Conservation (phyloP, 2,113 vertebrate genomes). For the Epinephelus cyanopodus region DNA sequence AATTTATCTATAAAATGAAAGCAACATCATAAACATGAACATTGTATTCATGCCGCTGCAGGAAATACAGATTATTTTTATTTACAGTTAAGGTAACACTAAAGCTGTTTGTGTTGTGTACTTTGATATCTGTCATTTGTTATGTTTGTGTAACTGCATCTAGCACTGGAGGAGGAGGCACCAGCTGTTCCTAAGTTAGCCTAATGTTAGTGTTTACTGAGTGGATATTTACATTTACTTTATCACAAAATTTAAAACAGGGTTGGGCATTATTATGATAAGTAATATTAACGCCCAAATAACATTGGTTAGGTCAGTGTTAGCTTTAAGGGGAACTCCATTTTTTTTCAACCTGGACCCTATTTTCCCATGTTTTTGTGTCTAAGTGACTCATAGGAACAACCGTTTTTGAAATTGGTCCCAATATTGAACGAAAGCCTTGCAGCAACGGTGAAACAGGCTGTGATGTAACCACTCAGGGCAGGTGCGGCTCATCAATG, state of each 20-base stretch:
- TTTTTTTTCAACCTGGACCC: too few relatives aligned
- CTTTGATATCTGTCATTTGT: slow-evolving; percentile 3
- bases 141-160: slow-evolving; percentile 24
- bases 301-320: neutral
- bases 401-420: too few relatives aligned
- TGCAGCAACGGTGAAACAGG: too few relatives aligned
- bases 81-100: slow-evolving; percentile 51
- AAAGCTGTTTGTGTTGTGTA: neutral
- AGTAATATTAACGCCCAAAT: neutral
- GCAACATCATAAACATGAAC: slow-evolving; percentile 22
- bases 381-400: too few relatives aligned
- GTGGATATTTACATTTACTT: neutral
- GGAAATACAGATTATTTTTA: slow-evolving; percentile 45
- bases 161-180: neutral
- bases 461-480: too few relatives aligned
- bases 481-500: too few relatives aligned
- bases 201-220: neutral
- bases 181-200: slow-evolving; percentile 10
- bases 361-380: too few relatives aligned
- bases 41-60: slow-evolving; percentile 16
- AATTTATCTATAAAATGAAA: slow-evolving; percentile 59
- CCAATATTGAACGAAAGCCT: too few relatives aligned
- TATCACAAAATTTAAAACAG: neutral
- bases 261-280: neutral
- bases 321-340: neutral